phyloP scores from a whole-genome alignment of 2,797 vertebrate genomes.

The Smutsia gigantea region DNA sequence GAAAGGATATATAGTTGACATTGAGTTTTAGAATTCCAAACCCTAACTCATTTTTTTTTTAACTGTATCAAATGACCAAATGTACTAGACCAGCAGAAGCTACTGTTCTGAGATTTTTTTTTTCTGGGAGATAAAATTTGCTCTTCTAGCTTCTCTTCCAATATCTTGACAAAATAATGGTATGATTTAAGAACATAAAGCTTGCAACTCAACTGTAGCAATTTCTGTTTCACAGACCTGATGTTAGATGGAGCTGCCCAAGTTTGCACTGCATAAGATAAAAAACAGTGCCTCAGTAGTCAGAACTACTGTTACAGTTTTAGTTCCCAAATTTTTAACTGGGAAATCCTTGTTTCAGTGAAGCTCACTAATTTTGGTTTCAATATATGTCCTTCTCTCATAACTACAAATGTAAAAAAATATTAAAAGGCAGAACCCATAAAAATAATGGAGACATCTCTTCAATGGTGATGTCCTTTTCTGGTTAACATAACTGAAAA shows the following conservation, averaged over 20 bases:
- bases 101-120: conserved; percentile 54
- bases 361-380: conserved; percentile 57
- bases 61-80: conserved; percentile 66
- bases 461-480: background rate
- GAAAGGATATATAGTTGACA: conserved; percentile 41
- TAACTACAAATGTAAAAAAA: conserved; percentile 1
- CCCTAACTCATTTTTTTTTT: conserved; percentile 30
- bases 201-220: conserved; percentile 73
- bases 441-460: background rate
- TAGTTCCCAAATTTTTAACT: conserved; percentile 61
- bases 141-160: conserved; percentile 76
- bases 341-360: conserved; percentile 46
- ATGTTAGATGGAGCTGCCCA: conserved; percentile 49
- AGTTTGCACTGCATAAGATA: conserved; percentile 60
- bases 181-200: conserved; percentile 81
- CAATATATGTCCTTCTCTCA: conserved; percentile 44
- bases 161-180: conserved; percentile 78
- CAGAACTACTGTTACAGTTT: conserved; percentile 63
- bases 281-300: conserved; percentile 69
- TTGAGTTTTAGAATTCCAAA: background rate
- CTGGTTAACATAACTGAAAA: background rate
- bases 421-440: conserved; percentile 36
- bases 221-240: conserved; percentile 78
- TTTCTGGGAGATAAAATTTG: conserved; percentile 76
- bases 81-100: conserved; percentile 37